Base-by-base conservation (phyloP, 2,797 vertebrate genomes). In the Sebastes elongatus region DNA sequence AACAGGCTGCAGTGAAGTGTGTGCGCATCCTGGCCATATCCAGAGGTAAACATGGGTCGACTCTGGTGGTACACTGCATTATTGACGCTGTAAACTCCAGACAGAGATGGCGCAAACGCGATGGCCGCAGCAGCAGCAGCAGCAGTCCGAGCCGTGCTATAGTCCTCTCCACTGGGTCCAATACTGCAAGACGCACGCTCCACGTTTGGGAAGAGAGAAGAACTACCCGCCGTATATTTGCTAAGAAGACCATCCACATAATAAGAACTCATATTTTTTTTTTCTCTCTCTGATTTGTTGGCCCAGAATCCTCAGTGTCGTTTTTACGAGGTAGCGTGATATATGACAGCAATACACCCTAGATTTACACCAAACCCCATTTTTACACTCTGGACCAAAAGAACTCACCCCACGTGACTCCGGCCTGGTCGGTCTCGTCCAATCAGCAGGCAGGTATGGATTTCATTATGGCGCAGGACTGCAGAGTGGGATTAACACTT, bases 301-400 rank as follows among this genome's bases (percentile, higher is more conserved):
- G 97, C 95, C 96, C 94, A 96, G 96, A 97, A 97, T 97, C 97
- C 96, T 96, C 96, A 94, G 96, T 98, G 97, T 98, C 97, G 97
- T 97, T 98, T 98, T 99, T 99, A 99, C 97, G 98, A 99, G 97
- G 96, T 96, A 96, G 95, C 87, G 94, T 99, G 97, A 99, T 98
- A 97, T 97, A 99, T 97, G 97, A 97, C 96, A 97, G 97, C 97
- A 97, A 98, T 99, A 98, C 96, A 97, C 96, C 94, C 95, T 95
- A 97, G 97, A 98, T 98, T 99, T 98, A 98, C 97, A 97, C 97
- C 96, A 97, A 97, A 97, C 96, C 96, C 96, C 96, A 97, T 97
- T 97, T 98, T 98, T 96, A 95, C 96, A 95, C 96, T 96, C 95
- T 94, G 96, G 96, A 96, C 96, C 86, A 94, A 96, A 96, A 96